These are phyloP conservation scores for Phenganax stokvisi DNA, from an alignment of 92 coral and sea anemone species.

Conservation along the genomic window DNA sequence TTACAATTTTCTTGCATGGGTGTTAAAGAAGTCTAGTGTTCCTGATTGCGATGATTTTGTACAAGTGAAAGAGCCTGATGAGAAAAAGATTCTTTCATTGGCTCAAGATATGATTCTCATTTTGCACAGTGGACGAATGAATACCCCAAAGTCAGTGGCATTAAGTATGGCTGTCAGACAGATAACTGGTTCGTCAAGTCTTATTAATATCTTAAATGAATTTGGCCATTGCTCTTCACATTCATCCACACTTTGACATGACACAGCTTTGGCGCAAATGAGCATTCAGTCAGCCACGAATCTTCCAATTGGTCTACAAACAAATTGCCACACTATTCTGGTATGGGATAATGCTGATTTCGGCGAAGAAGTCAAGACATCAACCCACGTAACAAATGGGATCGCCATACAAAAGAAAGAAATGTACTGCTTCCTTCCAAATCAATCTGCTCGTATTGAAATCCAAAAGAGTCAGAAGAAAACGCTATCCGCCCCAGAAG, in stretches of 20 bases:
- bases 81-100: background rate
- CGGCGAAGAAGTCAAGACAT: constrained; percentile 21
- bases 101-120: constrained; percentile 8
- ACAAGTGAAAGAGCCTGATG: background rate
- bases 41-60: background rate
- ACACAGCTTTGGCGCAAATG: constrained; percentile 20
- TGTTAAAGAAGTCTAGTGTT: background rate
- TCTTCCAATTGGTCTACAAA: constrained; percentile 1
- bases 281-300: background rate
- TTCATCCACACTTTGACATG: constrained; percentile 9
- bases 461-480: constrained; percentile 25
- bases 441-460: background rate
- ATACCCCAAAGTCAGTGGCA: constrained; percentile 12
- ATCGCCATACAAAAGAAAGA: constrained; percentile 20
- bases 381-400: constrained; percentile 24
- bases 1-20: constrained; percentile 27
- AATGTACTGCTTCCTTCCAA: background rate
- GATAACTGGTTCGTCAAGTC: constrained; percentile 22
- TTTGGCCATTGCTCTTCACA: constrained; percentile 25
- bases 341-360: constrained; percentile 26
- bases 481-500: background rate
- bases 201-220: constrained; percentile 16
- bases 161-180: constrained; percentile 28
- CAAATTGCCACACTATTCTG: constrained; percentile 19
- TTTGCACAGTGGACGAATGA: background rate